phyloP scores from a whole-genome alignment of 2,113 vertebrate genomes.

The Empidonax alnorum region DNA sequence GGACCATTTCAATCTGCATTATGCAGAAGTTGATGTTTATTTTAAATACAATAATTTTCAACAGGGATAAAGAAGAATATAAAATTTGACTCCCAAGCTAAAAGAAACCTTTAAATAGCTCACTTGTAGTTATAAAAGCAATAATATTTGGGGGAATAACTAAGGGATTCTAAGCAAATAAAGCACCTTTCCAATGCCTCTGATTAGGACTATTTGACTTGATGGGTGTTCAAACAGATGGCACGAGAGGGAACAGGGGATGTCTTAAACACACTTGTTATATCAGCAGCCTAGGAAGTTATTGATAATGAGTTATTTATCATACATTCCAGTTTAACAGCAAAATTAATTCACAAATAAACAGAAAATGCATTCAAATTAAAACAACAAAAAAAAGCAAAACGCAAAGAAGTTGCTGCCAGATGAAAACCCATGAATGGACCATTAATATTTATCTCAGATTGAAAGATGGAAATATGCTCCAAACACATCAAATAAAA shows the following conservation, averaged over 20 bases:
- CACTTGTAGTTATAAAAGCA: not conserved
- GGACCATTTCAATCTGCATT: not conserved
- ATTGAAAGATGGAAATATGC: not conserved
- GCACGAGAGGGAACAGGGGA: not conserved
- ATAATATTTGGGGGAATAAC: not conserved
- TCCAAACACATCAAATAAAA: not conserved
- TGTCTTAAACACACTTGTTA: not conserved
- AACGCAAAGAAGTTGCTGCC: not conserved
- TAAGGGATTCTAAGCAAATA: not conserved
- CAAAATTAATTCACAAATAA: slow-evolving; percentile 2
- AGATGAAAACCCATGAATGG: not conserved
- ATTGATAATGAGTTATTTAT: not conserved
- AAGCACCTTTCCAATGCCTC: not conserved
- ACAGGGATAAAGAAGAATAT: not conserved
- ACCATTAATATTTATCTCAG: not conserved
- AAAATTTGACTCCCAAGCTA: not conserved
- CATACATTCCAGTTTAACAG: not conserved
- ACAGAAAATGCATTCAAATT: not conserved
- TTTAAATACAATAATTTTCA: slow-evolving; percentile 16
- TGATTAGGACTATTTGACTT: not conserved
- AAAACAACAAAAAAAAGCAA: not conserved
- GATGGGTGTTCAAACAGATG: slow-evolving; percentile 19
- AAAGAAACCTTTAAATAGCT: not conserved
- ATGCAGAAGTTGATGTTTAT: not conserved
- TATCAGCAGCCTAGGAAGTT: not conserved